Evolutionary conservation across 2,797 vertebrate genomes (phyloP), one percentile per base, ranked within the genome.

Genomic region (Cossypha heuglini): DNA sequence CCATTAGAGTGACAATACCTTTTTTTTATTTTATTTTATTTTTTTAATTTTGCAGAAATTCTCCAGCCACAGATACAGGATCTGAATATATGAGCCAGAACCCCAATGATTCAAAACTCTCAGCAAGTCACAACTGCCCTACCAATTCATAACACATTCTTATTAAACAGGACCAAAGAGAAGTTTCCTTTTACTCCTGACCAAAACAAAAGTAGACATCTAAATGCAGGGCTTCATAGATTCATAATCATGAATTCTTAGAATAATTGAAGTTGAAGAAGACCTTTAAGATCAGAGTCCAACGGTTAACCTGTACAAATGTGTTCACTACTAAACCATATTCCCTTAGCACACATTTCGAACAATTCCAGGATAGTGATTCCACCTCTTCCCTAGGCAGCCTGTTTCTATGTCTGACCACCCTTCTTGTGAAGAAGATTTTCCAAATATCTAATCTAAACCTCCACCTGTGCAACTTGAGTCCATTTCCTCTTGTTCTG

Each of bases 1-100:
- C 49, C 31, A 64, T 96, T 96, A 94, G 46, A 90, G 62, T 82
- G 86, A 92, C 82, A 96, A 68, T 51, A 76, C 37, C 8, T 87
- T 86, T 33, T 86, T 40, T 94, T 96, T 94, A 13, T 12, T n/a
- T n/a, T n/a, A n/a, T 7, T 31, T 51, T 84, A 78, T 68, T 87
- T 19, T 68, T 87, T 17, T 4, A 58, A 61, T 94, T 94, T 83
- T 78, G 43, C 10, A 63, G 77, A 96, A 94, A 83, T 28, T 59
- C 64, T 93, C 42, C 90, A 96, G 76, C 54, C 13, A 78, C 66
- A 73, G 35, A 45, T 20, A 66, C 1, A 42, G 10, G 13, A 38
- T 51, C 20, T 45, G n/a, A 84, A 90, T 37, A 43, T 29, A 9
- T 33, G 28, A 87, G 13, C 63, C 18, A 86, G 26, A 81, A 51